Evolutionary conservation across 2,113 vertebrate genomes (phyloP).

Genomic region (Monopterus albus): DNA sequence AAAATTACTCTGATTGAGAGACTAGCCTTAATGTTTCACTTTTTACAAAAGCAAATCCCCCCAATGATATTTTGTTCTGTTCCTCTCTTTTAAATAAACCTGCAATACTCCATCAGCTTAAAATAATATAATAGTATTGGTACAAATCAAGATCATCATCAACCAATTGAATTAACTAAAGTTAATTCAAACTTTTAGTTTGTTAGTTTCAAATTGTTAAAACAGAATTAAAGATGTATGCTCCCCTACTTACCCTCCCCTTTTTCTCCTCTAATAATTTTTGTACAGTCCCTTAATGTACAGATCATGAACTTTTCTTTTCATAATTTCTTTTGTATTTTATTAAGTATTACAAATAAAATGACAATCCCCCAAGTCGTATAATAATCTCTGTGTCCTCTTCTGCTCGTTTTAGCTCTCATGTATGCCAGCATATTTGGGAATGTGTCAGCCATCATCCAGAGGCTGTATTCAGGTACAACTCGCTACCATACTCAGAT

Average conservation of each 20-base stretch:
- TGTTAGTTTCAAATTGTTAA: too few species aligned
- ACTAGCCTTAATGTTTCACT: neutral
- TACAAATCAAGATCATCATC: too few species aligned
- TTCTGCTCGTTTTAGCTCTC: slow-evolving; percentile 83
- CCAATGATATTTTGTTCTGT: too few species aligned
- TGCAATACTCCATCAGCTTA: too few species aligned
- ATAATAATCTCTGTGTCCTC: neutral
- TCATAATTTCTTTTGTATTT: neutral
- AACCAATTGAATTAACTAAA: too few species aligned
- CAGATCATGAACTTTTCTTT: neutral
- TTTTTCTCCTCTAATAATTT: neutral
- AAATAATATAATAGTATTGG: too few species aligned
- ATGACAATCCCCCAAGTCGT: neutral
- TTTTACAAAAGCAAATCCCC: neutral
- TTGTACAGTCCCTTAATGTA: neutral
- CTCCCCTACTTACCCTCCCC: too few species aligned
- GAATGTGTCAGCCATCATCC: slow-evolving; percentile 97
- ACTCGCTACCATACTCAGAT: slow-evolving; percentile 97
- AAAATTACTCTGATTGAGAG: neutral
- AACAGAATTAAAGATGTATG: too few species aligned
- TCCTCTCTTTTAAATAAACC: too few species aligned
- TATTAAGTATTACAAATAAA: neutral
- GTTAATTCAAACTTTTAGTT: too few species aligned
- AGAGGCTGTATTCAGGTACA: slow-evolving; percentile 93
- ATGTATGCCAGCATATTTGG: slow-evolving; percentile 99